Base-by-base conservation (phyloP, 1,140 invertebrate species). In the Archivesica marissinica region DNA sequence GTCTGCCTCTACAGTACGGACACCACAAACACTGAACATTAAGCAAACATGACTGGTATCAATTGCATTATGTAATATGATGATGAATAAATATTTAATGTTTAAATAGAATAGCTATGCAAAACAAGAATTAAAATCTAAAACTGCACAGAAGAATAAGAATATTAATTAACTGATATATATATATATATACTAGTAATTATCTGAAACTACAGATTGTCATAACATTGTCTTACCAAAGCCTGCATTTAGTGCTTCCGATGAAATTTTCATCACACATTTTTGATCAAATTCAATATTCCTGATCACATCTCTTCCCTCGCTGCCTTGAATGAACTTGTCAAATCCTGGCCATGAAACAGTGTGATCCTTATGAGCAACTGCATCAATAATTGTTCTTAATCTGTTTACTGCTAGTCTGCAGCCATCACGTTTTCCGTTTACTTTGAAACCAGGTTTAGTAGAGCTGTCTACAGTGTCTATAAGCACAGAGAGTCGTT, bases 391-490 rank as follows among this genome's bases (percentile, higher is more conserved):
- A 25, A 75, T 0, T 25, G 15, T 15, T 54, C 54, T 25, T n/a
- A 75, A 25, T 20, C 54, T 75, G 11, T 52, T 23, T 35, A 75
- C 17, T 17, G 72, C 72, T 7, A 75, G 72, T 44, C 54, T 75
- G 33, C 72, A 75, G 13, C 72, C 72, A 54, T 75, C 50, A 17
- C 54, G 52, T 54, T 75, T 50, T 4, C 72, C 72, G 13, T 50
- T 75, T 1, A 75, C 50, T 23, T n/a, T 13, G 39, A 75, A 75
- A 17, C 72, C 72, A n/a, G 15, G 30, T 52, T 20, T 30, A 33
- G 3, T 0, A 17, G 2, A 2, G 2, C 0, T 33, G 2, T 75
- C 72, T 38, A 35, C 35, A 15, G 39, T 33, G 9, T 1, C 72
- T 25, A 75, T 75, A 11, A 7, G 11, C 4, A 75, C 72, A 4